A percentile compares a stretch with the other conserved stretches of the same genome.
Evolutionary conservation across 2,888 invertebrate species (phyloP).

Genomic region (Tortricodes alternella): DNA sequence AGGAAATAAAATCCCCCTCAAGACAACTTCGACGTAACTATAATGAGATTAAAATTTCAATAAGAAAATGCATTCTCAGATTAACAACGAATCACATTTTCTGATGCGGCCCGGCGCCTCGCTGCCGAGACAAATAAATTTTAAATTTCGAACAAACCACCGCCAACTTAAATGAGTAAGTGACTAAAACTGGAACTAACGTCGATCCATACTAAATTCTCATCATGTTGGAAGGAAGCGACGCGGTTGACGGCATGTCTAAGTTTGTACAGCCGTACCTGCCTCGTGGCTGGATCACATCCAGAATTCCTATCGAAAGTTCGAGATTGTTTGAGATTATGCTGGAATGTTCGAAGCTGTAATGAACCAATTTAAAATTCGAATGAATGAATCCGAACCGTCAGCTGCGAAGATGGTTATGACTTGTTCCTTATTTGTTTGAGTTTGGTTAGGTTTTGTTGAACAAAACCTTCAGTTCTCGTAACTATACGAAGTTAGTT

Average conservation of each 20-base stretch:
- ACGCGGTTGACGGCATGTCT: background rate
- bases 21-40: background rate
- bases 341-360: constrained; percentile 23
- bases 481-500: too few species aligned
- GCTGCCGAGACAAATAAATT: constrained; percentile 31
- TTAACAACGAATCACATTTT: constrained; percentile 27
- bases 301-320: constrained; percentile 32
- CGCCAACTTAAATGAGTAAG: constrained; percentile 9
- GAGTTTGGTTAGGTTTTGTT: background rate
- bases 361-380: constrained; percentile 32
- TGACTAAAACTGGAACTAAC: constrained; percentile 3
- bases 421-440: constrained; percentile 22
- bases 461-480: background rate
- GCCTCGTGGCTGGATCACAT: constrained; percentile 25
- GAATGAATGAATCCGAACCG: constrained; percentile 25
- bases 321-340: constrained; percentile 30
- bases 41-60: constrained; percentile 17
- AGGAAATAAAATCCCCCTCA: background rate
- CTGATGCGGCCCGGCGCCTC: constrained; percentile 25
- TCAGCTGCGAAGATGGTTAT: constrained; percentile 20
- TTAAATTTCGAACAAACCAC: constrained; percentile 25
- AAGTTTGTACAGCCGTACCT: constrained; percentile 20
- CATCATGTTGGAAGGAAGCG: background rate
- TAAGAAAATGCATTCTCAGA: constrained; percentile 27
- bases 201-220: background rate